Percentiles rank a stretch among this genome's conserved stretches.
Evolutionary conservation across 1,140 invertebrate species (phyloP).

Genomic region (Hylyphantes graminicola): DNA sequence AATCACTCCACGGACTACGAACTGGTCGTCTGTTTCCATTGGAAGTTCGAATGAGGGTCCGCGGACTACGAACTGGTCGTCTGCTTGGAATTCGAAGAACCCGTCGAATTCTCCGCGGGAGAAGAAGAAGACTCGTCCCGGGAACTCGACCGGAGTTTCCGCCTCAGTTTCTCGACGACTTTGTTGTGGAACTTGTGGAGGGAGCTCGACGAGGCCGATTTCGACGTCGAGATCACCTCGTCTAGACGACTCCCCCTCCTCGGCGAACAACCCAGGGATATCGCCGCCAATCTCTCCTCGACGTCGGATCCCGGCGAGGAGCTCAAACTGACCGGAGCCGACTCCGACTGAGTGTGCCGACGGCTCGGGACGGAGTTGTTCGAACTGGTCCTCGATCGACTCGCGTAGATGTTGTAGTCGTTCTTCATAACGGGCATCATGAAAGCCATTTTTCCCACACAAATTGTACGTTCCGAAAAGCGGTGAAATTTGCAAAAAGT

Average conservation of each 20-base stretch:
- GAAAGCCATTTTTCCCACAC: conserved; percentile 78
- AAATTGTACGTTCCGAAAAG: not conserved
- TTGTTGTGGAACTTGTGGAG: conserved; percentile 86
- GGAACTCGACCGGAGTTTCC: conserved; percentile 63
- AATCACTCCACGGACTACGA: no score
- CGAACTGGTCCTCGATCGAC: conserved; percentile 54
- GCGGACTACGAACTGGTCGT: no score
- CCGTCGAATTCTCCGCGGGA: no score
- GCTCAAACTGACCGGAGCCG: conserved; percentile 57
- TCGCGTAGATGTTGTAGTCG: conserved; percentile 86
- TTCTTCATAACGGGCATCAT: conserved; percentile 94
- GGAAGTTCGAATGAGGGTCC: no score
- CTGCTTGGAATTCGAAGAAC: no score
- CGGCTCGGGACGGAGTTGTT: conserved; percentile 20
- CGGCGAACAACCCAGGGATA: conserved; percentile 74
- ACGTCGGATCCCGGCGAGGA: conserved; percentile 62
- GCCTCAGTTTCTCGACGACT: conserved; percentile 84
- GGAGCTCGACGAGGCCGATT: conserved; percentile 73
- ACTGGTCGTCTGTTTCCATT: no score
- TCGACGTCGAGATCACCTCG: conserved; percentile 73
- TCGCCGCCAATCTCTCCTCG: conserved; percentile 59
- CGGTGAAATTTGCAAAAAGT: no score
- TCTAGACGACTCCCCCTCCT: conserved; percentile 77
- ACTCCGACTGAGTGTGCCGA: conserved; percentile 54
- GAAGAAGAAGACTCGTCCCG: no score